Base-by-base conservation (phyloP, 2,888 invertebrate genomes). In the Automeris io region DNA sequence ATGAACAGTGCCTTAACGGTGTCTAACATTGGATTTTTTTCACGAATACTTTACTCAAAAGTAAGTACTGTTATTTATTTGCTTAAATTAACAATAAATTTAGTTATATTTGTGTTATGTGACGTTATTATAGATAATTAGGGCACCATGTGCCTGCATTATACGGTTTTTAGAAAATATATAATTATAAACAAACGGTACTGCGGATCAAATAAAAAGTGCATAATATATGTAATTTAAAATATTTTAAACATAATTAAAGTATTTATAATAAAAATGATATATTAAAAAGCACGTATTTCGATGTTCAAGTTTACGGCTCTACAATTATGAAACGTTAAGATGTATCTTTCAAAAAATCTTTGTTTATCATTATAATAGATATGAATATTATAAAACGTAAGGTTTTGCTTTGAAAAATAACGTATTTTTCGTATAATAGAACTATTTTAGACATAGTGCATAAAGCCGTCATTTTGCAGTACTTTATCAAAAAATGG, bases 21-120 rank as follows among this genome's bases (percentile, higher is more conserved):
- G 44, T 35, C 45, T 34, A 21, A 39, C 41, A 43, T 48, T 67
- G 70, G 70, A 67, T 67, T 57, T 51, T 53, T 41, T 39, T 32
- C 35, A 35, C 12, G 35, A 25, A 41, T 51, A 51, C 44, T 36
- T 5, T 35, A 33, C 47, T 21, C 42, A 50, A 46, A 58, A 48
- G 81, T 81, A 46, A 81, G 81, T 81, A 65, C 13, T 57, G 22
- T 24, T 43, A 29, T 7, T 29, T 29, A 3, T 29, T 16, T 1
- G 16, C 16, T 16, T 29, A 29, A n/a, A 16, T 16, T 4, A 29
- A 16, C 3, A 29, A 29, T 3, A 29, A 29, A n/a, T 1, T 5
- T n/a, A 5, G 16, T 16, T 29, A 8, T 4, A n/a, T 16, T 13
- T 26, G n/a, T 29, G n/a, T 29, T n/a, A 29, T 29, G 8, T 29